Base-by-base conservation (phyloP, 1,140 invertebrate species). In the Drosophila pectinifera region DNA sequence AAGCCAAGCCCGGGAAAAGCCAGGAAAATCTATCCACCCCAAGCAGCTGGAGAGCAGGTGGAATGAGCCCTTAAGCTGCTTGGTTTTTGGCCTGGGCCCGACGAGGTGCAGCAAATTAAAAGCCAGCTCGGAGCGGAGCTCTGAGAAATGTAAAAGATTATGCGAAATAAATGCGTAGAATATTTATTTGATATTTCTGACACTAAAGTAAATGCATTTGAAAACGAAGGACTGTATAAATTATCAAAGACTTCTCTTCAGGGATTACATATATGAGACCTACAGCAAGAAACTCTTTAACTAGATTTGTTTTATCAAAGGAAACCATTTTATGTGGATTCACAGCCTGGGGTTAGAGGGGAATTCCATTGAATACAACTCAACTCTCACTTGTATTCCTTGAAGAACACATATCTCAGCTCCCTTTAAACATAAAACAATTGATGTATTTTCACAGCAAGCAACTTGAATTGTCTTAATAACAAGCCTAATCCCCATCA, bases 41-140 rank as follows among this genome's bases (percentile, higher is more conserved):
- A 58, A 55, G 41, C 31, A 5, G 18, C 31, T 13, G n/a, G 67
- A 42, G 28, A 43, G 11, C 31, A n/a, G 38, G 28, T 38, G 22
- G 41, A 49, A 70, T 72, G 14, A 72, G 53, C 64, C 53, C 51
- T 41, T 72, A 72, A 72, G 68, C 49, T 31, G 65, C 68, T 70
- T 70, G 67, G 42, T 46, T 57, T 70, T 70, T 70, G 65, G 49
- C 34, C 22, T 36, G 11, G 20, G 22, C 43, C 26, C 1, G 28
- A 31, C 3, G 28, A 31, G 28, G 28, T 31, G 28, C 28, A 31
- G 28, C 28, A 68, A 68, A 68, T 68, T 68, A 74, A 69, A 70
- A 56, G 24, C 18, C 31, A 69, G 26, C 28, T 22, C 14, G 13
- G 4, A 38, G 36, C 5, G 16, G 7, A 6, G 34, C 34, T 49